phyloP scores from a whole-genome alignment of 2,888 invertebrate species.

The Apoda limacodes region DNA sequence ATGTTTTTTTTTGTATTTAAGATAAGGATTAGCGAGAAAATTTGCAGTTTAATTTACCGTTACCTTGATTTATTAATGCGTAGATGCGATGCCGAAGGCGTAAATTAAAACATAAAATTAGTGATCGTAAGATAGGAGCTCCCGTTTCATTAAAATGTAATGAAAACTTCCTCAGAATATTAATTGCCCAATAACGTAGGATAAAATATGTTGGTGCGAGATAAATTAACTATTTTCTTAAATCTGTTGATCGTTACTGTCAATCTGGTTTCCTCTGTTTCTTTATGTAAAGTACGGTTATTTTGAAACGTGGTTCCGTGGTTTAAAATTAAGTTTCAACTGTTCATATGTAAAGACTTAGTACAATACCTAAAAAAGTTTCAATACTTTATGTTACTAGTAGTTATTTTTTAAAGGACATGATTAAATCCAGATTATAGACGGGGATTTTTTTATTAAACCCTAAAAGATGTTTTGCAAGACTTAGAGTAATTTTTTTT shows the following conservation, averaged over 20 bases:
- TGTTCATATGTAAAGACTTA: too few species aligned
- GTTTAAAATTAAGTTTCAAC: too few species aligned
- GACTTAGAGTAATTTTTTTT: too few species aligned
- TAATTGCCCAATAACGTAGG: slow-evolving; percentile 29
- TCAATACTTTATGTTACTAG: too few species aligned
- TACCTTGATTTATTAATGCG: slow-evolving; percentile 36
- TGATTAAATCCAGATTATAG: too few species aligned
- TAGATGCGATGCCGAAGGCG: slow-evolving; percentile 31
- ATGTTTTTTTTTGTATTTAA: too few species aligned
- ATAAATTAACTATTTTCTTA: background rate
- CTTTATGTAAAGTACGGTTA: background rate
- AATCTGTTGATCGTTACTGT: background rate
- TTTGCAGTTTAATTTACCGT: slow-evolving; percentile 26
- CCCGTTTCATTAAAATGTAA: slow-evolving; percentile 51
- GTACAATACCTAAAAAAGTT: too few species aligned
- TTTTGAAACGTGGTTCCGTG: too few species aligned
- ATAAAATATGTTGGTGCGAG: background rate
- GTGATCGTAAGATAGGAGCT: slow-evolving; percentile 44
- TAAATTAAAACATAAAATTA: slow-evolving; percentile 55
- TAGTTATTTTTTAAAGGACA: too few species aligned
- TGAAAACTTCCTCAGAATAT: slow-evolving; percentile 48
- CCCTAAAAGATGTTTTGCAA: too few species aligned
- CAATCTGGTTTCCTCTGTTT: background rate
- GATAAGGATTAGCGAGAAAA: too few species aligned
- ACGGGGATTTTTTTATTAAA: too few species aligned